A percentile compares a stretch with the other conserved stretches of the same genome.
Conservation (phyloP, 2,113 vertebrate species). For the Rafetus swinhoei region DNA sequence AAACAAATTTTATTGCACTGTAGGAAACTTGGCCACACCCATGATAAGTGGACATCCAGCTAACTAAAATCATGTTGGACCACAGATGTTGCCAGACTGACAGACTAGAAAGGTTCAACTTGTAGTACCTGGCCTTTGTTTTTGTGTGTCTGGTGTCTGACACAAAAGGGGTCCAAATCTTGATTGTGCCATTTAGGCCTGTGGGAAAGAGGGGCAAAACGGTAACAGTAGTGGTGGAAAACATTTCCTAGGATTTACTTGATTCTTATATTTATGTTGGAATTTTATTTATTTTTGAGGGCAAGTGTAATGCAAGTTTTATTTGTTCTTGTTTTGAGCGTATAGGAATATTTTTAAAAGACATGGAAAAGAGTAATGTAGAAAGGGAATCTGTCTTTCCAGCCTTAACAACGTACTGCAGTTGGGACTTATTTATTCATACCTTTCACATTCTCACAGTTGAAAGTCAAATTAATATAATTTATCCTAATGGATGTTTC, state of each 20-base stretch:
- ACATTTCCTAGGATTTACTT: not conserved
- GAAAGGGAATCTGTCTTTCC: not conserved
- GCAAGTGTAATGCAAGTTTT: not conserved
- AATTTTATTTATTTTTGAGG: not conserved
- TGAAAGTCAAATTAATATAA: not conserved
- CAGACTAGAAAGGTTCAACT: too few relatives aligned
- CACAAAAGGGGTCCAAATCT: not conserved
- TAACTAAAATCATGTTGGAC: too few relatives aligned
- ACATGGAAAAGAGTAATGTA: not conserved
- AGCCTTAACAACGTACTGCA: not conserved
- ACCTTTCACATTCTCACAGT: not conserved
- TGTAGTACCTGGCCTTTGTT: not conserved
- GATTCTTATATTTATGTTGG: not conserved
- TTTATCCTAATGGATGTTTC: slow-evolving; percentile 11
- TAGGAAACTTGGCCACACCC: too few relatives aligned
- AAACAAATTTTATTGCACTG: too few relatives aligned
- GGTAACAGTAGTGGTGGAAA: not conserved
- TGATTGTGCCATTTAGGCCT: not conserved
- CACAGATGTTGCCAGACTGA: too few relatives aligned
- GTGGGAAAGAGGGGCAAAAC: not conserved
- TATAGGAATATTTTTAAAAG: not conserved
- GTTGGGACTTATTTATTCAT: not conserved
- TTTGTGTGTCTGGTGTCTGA: not conserved
- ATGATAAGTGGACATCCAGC: too few relatives aligned
- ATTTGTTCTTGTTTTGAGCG: not conserved